phyloP scores from a whole-genome alignment of 64 coral and sea anemone genomes.

The Stylophora pistillata region DNA sequence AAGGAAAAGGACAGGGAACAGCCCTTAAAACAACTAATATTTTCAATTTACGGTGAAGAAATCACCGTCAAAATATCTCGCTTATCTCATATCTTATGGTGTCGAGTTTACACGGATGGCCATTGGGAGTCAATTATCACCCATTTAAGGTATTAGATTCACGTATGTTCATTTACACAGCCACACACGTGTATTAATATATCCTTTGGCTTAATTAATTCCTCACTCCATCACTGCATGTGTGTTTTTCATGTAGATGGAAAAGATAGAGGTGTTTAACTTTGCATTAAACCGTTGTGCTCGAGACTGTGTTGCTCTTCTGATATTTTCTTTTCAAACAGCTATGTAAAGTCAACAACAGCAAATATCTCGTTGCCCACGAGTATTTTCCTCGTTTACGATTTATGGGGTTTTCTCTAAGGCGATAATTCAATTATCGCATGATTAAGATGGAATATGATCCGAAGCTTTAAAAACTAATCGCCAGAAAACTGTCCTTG shows the following conservation, averaged over 20 bases:
- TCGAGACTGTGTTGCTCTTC: background rate
- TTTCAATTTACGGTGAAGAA: background rate
- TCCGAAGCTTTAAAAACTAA: constrained; percentile 16
- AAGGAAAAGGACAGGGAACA: background rate
- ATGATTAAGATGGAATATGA: constrained; percentile 39
- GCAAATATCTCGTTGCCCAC: background rate
- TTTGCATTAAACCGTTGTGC: background rate
- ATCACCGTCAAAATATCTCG: background rate
- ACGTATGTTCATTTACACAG: constrained; percentile 37
- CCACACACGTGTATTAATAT: constrained; percentile 47
- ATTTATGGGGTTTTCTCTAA: constrained; percentile 20
- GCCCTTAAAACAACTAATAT: background rate
- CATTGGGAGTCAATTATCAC: constrained; percentile 40
- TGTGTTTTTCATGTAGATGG: constrained; percentile 47
- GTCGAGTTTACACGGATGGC: constrained; percentile 14
- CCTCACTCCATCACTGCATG: constrained; percentile 30
- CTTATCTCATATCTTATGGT: constrained; percentile 8
- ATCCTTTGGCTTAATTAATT: constrained; percentile 42
- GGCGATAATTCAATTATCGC: constrained; percentile 49
- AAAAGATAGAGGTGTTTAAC: constrained; percentile 42
- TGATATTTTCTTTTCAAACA: constrained; percentile 45
- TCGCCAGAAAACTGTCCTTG: background rate
- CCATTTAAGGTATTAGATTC: constrained; percentile 55
- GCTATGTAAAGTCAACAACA: constrained; percentile 23
- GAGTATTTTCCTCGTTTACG: background rate